Conservation (phyloP, 2,113 vertebrate genomes). For the Cyprinus carpio region DNA sequence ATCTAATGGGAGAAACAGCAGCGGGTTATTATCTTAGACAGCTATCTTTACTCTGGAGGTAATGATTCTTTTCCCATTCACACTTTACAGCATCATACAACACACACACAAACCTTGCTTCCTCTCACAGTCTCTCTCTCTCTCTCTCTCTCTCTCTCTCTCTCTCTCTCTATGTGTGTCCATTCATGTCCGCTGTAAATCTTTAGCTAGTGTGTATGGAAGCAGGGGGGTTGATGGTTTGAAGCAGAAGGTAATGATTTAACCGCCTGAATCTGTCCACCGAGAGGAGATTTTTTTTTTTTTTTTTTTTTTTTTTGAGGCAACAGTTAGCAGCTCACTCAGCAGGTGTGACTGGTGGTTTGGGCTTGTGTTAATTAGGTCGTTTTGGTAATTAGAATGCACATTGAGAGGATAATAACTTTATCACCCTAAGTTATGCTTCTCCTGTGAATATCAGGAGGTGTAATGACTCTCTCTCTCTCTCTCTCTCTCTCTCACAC, state of each 20-base stretch:
- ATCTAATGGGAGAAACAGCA: conserved; percentile 55
- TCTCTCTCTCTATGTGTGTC: neutral
- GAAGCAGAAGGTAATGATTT: conserved; percentile 26
- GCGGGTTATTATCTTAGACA: conserved; percentile 2
- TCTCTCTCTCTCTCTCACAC: too few species aligned
- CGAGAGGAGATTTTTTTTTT: neutral
- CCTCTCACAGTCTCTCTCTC: neutral
- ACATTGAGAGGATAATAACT: conserved; percentile 20
- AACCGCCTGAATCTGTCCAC: neutral
- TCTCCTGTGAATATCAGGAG: neutral
- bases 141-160: neutral
- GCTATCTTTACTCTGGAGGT: conserved; percentile 11
- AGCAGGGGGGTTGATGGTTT: conserved; percentile 8
- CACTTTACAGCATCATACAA: conserved; percentile 5
- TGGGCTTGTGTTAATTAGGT: conserved; percentile 29
- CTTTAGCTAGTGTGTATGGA: conserved; percentile 14
- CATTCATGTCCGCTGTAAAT: conserved; percentile 22
- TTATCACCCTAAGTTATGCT: conserved; percentile 3
- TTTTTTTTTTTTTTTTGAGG: neutral
- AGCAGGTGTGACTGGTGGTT: conserved; percentile 7
- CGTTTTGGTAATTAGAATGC: conserved; percentile 33
- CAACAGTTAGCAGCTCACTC: conserved; percentile 22
- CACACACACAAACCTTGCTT: neutral
- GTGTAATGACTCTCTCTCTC: conserved; percentile 9
- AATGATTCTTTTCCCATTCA: conserved; percentile 18